Base-by-base conservation (phyloP, 1,140 invertebrate species). In the Drosophila athabasca region DNA sequence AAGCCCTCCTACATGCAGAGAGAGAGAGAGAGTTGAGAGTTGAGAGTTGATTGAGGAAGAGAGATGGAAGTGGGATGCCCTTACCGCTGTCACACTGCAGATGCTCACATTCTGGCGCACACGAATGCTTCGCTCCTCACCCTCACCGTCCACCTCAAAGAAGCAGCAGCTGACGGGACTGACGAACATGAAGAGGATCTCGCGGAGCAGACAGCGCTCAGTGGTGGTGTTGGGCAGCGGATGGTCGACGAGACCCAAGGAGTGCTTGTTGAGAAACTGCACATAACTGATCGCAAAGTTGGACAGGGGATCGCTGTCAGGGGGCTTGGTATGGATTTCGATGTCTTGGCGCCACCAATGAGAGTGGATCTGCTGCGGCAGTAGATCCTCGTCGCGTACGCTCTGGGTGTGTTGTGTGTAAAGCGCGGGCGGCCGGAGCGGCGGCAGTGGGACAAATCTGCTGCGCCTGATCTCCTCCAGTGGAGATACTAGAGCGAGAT, bases 161-260 rank as follows among this genome's bases (percentile, higher is more conserved):
- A 89, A 91, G 22, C 75, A 77, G 24, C 90, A 91, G 11, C 52
- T 78, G 13, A 29, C 51, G 0, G 91, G 90, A 5, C 31, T 31
- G 3, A 76, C 55, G 31, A 92, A 91, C 90, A 91, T 92, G n/a
- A 90, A 76, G 17, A 92, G 57, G 17, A 91, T 85, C 49, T 92
- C 91, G 3, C 91, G 64, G 4, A 91, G 17, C 17, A 92, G 55
- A 19, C 79, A 78, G 3, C 51, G 53, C 50, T 92, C 91, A 1
- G 65, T 71, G 8, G 50, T 59, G 6, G 90, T 91, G 11, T 61
- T 73, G 3, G 89, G 80, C 59, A 69, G 15, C 13, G 52, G 26
- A 7, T 70, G 35, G 0, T 60, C 50, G 0, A 75, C 6, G 4
- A 83, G 11, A 6, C 71, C 55, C 6, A 55, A 26, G 0, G 58